Conservation (phyloP, 2,888 invertebrate genomes). For the Spilosoma lubricipeda region DNA sequence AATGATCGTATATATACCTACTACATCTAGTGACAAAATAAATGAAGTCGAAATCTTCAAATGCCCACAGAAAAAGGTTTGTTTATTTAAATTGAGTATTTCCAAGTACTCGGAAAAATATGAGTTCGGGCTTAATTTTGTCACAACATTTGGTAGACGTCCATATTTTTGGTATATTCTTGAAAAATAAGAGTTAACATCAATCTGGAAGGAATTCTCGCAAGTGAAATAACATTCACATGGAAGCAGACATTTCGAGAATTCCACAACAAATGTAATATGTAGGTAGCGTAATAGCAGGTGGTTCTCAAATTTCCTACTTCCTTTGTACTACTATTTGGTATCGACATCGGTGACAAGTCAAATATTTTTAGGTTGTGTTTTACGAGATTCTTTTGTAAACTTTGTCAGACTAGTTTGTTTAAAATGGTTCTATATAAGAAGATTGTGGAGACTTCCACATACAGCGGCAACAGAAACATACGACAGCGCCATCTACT, state of each 20-base stretch:
- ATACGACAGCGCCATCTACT: too few species aligned
- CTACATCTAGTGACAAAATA: not conserved
- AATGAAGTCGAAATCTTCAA: too few species aligned
- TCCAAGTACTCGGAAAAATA: not conserved
- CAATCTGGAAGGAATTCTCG: slow-evolving; percentile 10
- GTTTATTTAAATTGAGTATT: slow-evolving; percentile 3
- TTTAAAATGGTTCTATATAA: too few species aligned
- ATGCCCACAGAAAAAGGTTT: not conserved
- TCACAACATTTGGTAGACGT: slow-evolving; percentile 13
- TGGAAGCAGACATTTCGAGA: slow-evolving; percentile 1
- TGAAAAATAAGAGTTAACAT: slow-evolving; percentile 4
- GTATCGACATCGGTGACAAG: not conserved
- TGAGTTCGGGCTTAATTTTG: slow-evolving; percentile 6
- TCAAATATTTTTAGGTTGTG: too few species aligned
- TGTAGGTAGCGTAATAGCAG: not conserved
- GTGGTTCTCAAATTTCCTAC: slow-evolving; percentile 3
- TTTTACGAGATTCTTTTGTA: too few species aligned
- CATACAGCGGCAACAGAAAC: too few species aligned
- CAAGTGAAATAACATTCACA: slow-evolving; percentile 11
- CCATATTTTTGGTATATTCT: slow-evolving; percentile 12
- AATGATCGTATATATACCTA: too few species aligned
- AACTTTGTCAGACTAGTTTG: too few species aligned
- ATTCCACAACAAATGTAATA: slow-evolving; percentile 10
- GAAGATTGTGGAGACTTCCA: too few species aligned
- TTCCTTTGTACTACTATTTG: slow-evolving; percentile 5